phyloP scores from a whole-genome alignment of 2,113 vertebrate genomes.

The Oncorhynchus masou region DNA sequence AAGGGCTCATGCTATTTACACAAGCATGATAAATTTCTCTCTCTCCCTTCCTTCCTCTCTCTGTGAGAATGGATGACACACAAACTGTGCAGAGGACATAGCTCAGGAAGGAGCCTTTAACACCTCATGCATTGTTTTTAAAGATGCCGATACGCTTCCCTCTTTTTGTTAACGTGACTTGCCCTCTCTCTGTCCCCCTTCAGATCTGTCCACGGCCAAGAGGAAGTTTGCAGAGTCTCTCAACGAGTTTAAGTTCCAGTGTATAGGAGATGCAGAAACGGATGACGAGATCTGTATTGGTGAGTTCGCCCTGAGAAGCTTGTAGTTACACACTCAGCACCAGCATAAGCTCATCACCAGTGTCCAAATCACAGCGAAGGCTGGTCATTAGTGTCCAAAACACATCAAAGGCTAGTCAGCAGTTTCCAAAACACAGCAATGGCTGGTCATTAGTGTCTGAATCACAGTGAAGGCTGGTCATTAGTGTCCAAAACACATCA shows the following conservation, averaged over 20 bases:
- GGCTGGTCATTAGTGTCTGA: no score
- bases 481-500: no score
- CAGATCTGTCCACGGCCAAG: constrained; percentile 91
- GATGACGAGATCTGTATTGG: constrained; percentile 98
- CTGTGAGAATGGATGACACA: no score
- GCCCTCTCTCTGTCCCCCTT: neutral
- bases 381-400: no score
- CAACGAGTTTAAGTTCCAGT: constrained; percentile 97
- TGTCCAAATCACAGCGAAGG: no score
- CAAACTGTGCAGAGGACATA: no score
- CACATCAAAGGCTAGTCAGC: no score
- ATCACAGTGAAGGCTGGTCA: no score
- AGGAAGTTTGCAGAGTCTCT: constrained; percentile 96
- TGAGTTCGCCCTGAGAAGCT: constrained; percentile 69
- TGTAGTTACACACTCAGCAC: no score
- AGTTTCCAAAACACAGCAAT: no score
- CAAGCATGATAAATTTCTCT: constrained; percentile 41
- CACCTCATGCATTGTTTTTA: constrained; percentile 46
- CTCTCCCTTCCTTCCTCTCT: constrained; percentile 17
- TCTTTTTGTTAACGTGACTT: neutral
- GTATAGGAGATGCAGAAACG: constrained; percentile 95
- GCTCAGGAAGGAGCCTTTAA: constrained; percentile 42
- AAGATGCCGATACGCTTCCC: constrained; percentile 39
- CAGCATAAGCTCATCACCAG: neutral
- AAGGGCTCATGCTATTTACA: constrained; percentile 44